phyloP scores from a whole-genome alignment of 2,888 invertebrate species.

The Megaustenia siamemsis region DNA sequence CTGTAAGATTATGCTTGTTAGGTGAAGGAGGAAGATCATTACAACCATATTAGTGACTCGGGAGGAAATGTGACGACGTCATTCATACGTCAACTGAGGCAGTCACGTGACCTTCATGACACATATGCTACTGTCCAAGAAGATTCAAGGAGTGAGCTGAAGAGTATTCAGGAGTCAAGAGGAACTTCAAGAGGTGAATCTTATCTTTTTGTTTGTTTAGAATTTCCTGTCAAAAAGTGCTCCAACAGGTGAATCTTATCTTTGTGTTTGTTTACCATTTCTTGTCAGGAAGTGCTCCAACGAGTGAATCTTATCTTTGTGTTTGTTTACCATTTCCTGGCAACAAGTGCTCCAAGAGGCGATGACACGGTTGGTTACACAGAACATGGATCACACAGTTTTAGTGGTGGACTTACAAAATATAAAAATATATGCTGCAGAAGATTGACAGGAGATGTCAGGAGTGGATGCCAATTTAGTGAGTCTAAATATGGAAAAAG shows the following conservation, averaged over 20 bases:
- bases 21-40: constrained; percentile 51
- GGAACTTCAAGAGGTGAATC: constrained; percentile 24
- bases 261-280: no score
- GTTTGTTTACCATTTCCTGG: no score
- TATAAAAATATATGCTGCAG: no score
- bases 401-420: no score
- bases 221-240: neutral
- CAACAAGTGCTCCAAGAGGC: constrained; percentile 3
- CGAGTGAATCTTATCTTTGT: constrained; percentile 19
- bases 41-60: constrained; percentile 50
- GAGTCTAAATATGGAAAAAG: no score
- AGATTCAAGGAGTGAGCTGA: constrained; percentile 10
- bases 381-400: no score
- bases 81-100: constrained; percentile 3
- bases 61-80: constrained; percentile 32
- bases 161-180: neutral
- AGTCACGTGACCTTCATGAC: constrained; percentile 46
- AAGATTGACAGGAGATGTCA: no score
- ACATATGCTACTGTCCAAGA: constrained; percentile 38
- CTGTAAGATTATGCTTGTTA: neutral
- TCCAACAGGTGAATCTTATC: constrained; percentile 17
- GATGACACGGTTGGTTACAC: no score
- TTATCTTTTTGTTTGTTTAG: no score
- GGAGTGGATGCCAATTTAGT: no score
- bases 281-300: neutral